phyloP scores from a whole-genome alignment of 2,797 vertebrate species.

The Varecia variegata region DNA sequence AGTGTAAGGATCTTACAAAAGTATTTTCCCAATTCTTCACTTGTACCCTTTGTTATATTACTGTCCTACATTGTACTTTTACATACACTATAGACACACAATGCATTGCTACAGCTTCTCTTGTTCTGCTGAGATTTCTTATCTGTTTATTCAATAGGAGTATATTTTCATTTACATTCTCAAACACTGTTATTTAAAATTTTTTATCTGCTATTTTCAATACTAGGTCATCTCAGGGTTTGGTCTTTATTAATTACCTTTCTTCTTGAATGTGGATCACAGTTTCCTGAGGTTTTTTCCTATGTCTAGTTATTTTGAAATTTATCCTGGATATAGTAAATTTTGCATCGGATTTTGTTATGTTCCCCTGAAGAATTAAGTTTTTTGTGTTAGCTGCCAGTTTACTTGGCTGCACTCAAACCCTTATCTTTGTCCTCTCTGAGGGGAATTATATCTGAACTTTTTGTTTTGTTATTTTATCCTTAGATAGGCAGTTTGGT shows the following conservation, averaged over 20 bases:
- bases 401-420: background rate
- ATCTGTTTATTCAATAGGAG: background rate
- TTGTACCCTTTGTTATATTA: background rate
- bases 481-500: background rate
- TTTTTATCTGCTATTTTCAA: background rate
- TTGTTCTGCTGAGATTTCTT: background rate
- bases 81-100: accelerated
- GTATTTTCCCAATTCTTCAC: background rate
- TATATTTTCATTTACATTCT: background rate
- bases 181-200: background rate
- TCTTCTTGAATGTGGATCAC: background rate
- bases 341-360: background rate
- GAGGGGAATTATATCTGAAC: background rate
- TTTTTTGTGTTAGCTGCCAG: background rate
- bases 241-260: background rate
- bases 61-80: accelerated
- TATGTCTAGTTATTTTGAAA: background rate
- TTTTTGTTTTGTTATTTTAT: background rate
- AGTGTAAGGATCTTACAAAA: background rate
- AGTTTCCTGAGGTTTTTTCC: background rate
- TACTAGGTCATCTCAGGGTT: background rate
- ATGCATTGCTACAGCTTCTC: background rate
- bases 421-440: background rate
- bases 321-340: background rate
- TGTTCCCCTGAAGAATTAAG: background rate